phyloP scores from a whole-genome alignment of 2,797 vertebrate species.

The Malacoraja senta region DNA sequence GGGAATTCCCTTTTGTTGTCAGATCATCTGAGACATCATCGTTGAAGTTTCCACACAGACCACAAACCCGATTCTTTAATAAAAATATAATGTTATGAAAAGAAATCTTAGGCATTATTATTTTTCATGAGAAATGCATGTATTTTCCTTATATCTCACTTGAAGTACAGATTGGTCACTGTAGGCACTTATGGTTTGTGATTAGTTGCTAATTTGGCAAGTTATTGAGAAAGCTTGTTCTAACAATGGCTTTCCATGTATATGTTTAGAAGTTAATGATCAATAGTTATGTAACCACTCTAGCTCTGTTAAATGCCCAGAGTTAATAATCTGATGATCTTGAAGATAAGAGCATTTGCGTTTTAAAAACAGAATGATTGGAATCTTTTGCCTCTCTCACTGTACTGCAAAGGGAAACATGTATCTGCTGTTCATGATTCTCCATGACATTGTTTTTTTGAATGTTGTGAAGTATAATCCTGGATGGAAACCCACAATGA shows the following conservation, averaged over 20 bases:
- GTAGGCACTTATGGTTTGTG: neutral
- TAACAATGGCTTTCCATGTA: neutral
- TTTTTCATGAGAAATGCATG: neutral
- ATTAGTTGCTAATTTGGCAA: neutral
- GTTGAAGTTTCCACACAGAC: slow-evolving; percentile 68
- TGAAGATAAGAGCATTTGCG: neutral
- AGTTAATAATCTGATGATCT: neutral
- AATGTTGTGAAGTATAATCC: neutral
- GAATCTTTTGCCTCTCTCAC: neutral
- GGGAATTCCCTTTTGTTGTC: slow-evolving; percentile 51
- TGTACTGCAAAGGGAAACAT: neutral
- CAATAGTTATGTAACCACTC: neutral
- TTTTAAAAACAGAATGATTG: neutral
- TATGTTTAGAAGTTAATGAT: neutral
- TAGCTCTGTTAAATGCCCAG: neutral
- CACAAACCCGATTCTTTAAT: slow-evolving; percentile 54
- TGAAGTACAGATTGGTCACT: neutral
- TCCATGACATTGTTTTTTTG: neutral
- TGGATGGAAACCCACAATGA: too few relatives aligned
- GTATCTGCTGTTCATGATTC: neutral
- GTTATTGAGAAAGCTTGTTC: neutral
- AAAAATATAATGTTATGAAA: neutral
- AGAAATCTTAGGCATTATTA: neutral
- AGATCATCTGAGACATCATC: slow-evolving; percentile 60
- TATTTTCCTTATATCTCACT: neutral